These are phyloP conservation scores for Malurus elegans DNA, from an alignment of 2,113 vertebrate genomes.

Conservation along the genomic window DNA sequence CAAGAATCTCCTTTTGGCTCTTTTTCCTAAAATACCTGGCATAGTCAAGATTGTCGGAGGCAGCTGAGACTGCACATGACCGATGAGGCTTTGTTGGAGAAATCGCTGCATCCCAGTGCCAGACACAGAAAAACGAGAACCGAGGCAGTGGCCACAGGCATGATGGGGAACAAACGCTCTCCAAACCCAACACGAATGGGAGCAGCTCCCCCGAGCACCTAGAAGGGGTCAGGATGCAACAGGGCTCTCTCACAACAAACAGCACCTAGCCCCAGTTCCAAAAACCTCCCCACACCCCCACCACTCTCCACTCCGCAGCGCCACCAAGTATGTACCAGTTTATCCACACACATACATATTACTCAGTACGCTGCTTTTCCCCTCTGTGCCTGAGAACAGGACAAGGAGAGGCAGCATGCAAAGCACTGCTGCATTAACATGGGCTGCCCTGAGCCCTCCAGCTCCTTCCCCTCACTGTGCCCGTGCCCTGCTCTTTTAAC, in stretches of 20 bases:
- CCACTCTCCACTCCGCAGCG: neutral
- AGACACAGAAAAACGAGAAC: neutral
- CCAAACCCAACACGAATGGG: neutral
- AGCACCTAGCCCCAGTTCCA: neutral
- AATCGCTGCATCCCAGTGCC: accelerated
- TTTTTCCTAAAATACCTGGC: neutral
- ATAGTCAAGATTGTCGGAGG: neutral
- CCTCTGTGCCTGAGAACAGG: neutral
- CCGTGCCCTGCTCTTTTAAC: neutral
- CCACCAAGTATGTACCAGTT: neutral
- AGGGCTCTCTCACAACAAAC: neutral
- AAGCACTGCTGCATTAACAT: neutral
- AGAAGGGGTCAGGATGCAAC: neutral
- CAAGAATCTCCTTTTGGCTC: neutral
- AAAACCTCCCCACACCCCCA: neutral
- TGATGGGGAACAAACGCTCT: accelerated
- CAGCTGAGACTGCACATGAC: accelerated
- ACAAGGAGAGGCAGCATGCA: accelerated
- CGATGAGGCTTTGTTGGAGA: neutral
- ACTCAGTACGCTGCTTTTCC: neutral
- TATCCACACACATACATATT: accelerated
- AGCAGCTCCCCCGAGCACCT: neutral
- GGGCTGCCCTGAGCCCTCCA: neutral
- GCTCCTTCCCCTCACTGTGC: neutral
- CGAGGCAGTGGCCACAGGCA: accelerated